A percentile compares a stretch with the other conserved stretches of the same genome.
phyloP scores from a whole-genome alignment of 2,888 invertebrate genomes.

The Chrysopilus asiliformis region DNA sequence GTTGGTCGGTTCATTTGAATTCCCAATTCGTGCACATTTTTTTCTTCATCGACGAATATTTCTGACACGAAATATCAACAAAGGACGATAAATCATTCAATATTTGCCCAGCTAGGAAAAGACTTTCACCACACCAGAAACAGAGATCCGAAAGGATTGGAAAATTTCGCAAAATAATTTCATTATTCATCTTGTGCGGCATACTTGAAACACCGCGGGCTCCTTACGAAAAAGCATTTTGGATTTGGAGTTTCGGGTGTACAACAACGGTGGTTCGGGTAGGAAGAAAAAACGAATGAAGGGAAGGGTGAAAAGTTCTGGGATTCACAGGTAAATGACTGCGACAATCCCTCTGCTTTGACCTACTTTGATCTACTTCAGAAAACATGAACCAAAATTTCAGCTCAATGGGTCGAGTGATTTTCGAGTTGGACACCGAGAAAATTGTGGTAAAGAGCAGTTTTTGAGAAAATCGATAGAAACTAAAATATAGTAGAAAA shows the following conservation, averaged over 20 bases:
- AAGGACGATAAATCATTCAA: conserved; percentile 9
- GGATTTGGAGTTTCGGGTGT: not conserved
- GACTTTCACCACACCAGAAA: conserved; percentile 4
- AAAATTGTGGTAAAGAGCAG: no score
- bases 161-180: conserved; percentile 9
- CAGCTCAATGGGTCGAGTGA: no score
- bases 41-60: conserved; percentile 5
- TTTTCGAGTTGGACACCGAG: no score
- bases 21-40: conserved; percentile 6
- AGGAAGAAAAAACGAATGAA: not conserved
- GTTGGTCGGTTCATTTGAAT: conserved; percentile 8
- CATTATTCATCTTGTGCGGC: conserved; percentile 7
- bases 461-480: no score
- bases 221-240: not conserved
- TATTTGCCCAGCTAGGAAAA: conserved; percentile 9
- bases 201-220: no score
- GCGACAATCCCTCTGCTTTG: no score
- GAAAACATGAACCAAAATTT: no score
- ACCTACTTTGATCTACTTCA: no score
- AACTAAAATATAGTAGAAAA: no score
- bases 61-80: conserved; percentile 11
- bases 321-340: no score
- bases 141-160: conserved; percentile 9
- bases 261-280: not conserved
- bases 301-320: conserved; percentile 3